A percentile compares a stretch with the other conserved stretches of the same genome.
These are phyloP conservation scores for Eumeta japonica DNA, from an alignment of 1,140 invertebrate species.

Conservation along the genomic window DNA sequence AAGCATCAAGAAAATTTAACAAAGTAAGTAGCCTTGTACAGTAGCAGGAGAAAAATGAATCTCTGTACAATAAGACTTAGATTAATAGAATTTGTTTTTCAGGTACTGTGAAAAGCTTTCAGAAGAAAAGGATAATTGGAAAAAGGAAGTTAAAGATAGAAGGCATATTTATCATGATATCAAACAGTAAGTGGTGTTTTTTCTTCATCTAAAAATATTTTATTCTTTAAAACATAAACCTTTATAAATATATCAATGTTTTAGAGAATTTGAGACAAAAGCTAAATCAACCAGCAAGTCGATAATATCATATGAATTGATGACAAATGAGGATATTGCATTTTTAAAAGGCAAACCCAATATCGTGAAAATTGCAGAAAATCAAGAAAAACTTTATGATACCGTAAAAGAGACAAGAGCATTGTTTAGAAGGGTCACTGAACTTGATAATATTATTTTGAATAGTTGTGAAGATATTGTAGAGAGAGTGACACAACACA, in stretches of 20 bases:
- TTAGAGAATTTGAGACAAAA: conserved; percentile 37
- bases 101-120: conserved; percentile 38
- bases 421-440: conserved; percentile 23
- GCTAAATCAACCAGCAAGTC: conserved; percentile 26
- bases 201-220: too few species aligned
- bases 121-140: conserved; percentile 42
- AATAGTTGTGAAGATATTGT: conserved; percentile 28
- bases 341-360: conserved; percentile 42
- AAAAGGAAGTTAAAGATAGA: conserved; percentile 37
- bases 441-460: conserved; percentile 34
- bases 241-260: conserved; percentile 10
- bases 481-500: conserved; percentile 30
- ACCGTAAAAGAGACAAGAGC: conserved; percentile 28
- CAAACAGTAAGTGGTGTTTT: conserved; percentile 28
- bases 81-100: conserved; percentile 16
- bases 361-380: conserved; percentile 32
- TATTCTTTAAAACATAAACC: too few species aligned
- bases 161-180: conserved; percentile 39
- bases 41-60: too few species aligned
- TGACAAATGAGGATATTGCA: conserved; percentile 44
- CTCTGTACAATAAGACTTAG: too few species aligned
- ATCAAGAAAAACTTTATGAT: conserved; percentile 32
- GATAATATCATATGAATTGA: conserved; percentile 31
- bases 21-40: conserved; percentile 16
- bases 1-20: conserved; percentile 19